Base-by-base conservation (phyloP, 2,888 invertebrate species). In the Tetragnatha montana region DNA sequence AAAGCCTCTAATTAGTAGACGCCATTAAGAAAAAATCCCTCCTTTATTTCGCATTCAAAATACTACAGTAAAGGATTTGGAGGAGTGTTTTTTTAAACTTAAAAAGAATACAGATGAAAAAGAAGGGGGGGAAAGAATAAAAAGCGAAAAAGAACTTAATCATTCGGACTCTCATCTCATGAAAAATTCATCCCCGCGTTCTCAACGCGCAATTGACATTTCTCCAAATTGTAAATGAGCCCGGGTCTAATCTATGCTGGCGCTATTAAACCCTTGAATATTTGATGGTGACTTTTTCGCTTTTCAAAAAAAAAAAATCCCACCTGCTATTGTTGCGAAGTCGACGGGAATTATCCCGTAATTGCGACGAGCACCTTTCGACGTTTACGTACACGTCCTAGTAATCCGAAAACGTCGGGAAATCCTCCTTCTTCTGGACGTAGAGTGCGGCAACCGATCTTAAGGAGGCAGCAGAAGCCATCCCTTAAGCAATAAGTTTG, bases 221-320 rank as follows among this genome's bases (percentile, higher is more conserved):
- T 89, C 80, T 82, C 89, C 89, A 78, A 89, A 89, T 89, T 89
- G 89, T 89, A 89, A 89, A 89, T 89, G 89, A 89, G 85, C 81
- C 78, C 12, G 75, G 35, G 79, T 76, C 85, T 89, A 79, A 89
- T 85, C 85, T 85, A 70, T 19, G 69, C 71, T 78, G 47, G 81
- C 89, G 89, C 89, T 89, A 89, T 89, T 89, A 89, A 89, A 89
- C 85, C 78, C 71, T 68, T 89, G 89, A 85, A 89, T 89, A 89
- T 85, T 89, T 89, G 81, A 89, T 81, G 69, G 17, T n/a, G 80
- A 70, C 22, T 74, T 74, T 81, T 85, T 81, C 85, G 81, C 78
- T 85, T 85, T 89, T 89, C 35, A 35, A 35, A 35, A 35, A 35
- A 35, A 35, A 78, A 89, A 89, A 85, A 89, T 89, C 89, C 76